Percentiles rank a stretch among this genome's conserved stretches.
phyloP scores from a whole-genome alignment of 1,140 invertebrate species.

The Listronotus oregonensis region DNA sequence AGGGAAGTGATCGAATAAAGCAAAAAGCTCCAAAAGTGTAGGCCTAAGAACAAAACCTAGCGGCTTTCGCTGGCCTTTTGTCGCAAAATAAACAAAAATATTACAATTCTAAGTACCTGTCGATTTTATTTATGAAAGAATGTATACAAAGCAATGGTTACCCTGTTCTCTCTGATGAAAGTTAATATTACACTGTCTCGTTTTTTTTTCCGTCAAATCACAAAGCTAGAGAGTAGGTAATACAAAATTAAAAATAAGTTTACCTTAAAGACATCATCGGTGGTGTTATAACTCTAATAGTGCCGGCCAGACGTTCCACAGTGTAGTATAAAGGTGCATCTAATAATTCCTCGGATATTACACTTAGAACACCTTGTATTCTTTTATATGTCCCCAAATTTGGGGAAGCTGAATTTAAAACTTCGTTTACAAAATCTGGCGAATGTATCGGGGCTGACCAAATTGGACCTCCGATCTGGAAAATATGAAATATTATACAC shows the following conservation, averaged over 20 bases:
- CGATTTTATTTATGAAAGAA: too few species aligned
- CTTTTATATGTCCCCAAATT: conserved; percentile 74
- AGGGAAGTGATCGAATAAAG: too few species aligned
- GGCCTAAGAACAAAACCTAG: too few species aligned
- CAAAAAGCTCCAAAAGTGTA: too few species aligned
- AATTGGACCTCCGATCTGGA: conserved; percentile 88
- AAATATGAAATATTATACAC: conserved; percentile 17
- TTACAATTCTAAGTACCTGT: too few species aligned
- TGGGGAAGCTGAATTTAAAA: conserved; percentile 57
- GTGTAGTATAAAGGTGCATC: conserved; percentile 90
- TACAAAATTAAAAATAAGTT: neutral
- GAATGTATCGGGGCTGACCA: conserved; percentile 89
- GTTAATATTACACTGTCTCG: too few species aligned
- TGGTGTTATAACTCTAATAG: conserved; percentile 69
- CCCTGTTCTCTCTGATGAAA: too few species aligned
- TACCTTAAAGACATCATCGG: conserved; percentile 69
- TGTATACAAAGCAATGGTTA: too few species aligned
- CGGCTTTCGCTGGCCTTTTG: too few species aligned
- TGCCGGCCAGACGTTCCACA: conserved; percentile 66
- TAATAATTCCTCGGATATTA: conserved; percentile 78
- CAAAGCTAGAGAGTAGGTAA: too few species aligned
- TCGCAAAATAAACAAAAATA: too few species aligned
- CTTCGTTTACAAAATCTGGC: conserved; percentile 70
- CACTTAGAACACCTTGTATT: conserved; percentile 73
- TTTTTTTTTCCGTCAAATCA: too few species aligned